phyloP scores from a whole-genome alignment of 2,797 vertebrate species.

The Anniella stebbinsi region DNA sequence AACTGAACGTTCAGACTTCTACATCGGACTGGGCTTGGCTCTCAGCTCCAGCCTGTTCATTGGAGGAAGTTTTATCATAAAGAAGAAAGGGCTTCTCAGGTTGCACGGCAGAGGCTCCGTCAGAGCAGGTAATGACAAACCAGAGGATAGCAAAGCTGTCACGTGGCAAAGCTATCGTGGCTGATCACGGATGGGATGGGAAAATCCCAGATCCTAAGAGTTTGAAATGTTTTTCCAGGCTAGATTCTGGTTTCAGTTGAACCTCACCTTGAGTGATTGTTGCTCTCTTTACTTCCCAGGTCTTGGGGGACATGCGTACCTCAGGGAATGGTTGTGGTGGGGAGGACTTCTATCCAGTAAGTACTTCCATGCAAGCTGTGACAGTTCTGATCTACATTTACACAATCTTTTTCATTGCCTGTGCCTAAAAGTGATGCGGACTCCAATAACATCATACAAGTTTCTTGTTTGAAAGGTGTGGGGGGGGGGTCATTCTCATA shows the following conservation, averaged over 20 bases:
- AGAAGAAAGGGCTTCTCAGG: constrained; percentile 89
- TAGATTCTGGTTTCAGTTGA: neutral
- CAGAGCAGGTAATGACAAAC: constrained; percentile 82
- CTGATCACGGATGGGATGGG: too few species aligned
- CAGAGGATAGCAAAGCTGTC: neutral
- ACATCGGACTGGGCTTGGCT: constrained; percentile 83
- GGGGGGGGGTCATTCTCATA: neutral
- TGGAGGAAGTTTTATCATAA: constrained; percentile 87
- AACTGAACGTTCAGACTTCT: constrained; percentile 76
- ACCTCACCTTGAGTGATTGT: neutral
- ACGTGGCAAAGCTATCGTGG: too few species aligned
- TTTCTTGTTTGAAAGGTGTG: neutral
- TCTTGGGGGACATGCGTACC: constrained; percentile 87
- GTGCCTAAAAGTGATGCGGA: neutral
- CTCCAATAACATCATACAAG: neutral
- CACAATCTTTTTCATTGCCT: neutral
- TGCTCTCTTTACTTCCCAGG: constrained; percentile 71
- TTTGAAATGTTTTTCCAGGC: neutral
- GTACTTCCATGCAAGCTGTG: constrained; percentile 57
- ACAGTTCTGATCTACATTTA: neutral
- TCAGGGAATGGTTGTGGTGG: constrained; percentile 92
- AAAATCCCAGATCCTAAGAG: neutral
- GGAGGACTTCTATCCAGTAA: constrained; percentile 90
- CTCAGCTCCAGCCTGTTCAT: constrained; percentile 86
- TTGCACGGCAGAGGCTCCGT: constrained; percentile 81